Conservation (phyloP, 2,888 invertebrate genomes). For the Drosophila borborema region DNA sequence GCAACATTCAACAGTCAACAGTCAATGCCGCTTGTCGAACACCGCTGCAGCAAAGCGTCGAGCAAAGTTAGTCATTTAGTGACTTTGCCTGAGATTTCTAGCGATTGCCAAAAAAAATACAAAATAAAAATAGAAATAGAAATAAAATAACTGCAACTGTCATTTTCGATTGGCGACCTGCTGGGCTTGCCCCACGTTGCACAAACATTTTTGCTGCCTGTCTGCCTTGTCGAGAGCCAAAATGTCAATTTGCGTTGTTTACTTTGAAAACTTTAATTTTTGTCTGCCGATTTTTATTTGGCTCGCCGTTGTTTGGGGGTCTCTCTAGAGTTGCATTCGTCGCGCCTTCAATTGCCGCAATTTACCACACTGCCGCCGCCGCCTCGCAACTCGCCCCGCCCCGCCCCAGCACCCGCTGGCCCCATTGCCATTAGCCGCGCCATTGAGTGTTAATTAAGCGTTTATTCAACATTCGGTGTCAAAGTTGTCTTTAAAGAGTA, state of each 20-base stretch:
- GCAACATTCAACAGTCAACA: slow-evolving; percentile 50
- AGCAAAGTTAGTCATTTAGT: slow-evolving; percentile 72
- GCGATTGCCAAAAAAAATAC: slow-evolving; percentile 47
- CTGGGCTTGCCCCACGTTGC: slow-evolving; percentile 73
- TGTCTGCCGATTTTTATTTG: slow-evolving; percentile 47
- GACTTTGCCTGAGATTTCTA: slow-evolving; percentile 53
- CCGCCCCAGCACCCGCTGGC: slow-evolving; percentile 3
- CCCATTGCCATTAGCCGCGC: slow-evolving; percentile 59
- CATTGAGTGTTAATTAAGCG: slow-evolving; percentile 81
- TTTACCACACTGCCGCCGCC: slow-evolving; percentile 39
- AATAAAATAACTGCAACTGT: slow-evolving; percentile 79
- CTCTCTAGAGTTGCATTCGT: slow-evolving; percentile 74
- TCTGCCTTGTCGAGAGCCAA: slow-evolving; percentile 68
- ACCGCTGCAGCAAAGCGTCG: slow-evolving; percentile 49
- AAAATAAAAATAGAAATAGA: slow-evolving; percentile 27
- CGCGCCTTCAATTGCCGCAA: slow-evolving; percentile 78
- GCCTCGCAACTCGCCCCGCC: neutral
- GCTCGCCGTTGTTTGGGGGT: slow-evolving; percentile 9
- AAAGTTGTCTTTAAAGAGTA: slow-evolving; percentile 76
- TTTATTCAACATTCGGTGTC: slow-evolving; percentile 78
- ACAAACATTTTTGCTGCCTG: slow-evolving; percentile 54
- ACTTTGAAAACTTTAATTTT: slow-evolving; percentile 76
- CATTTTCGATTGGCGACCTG: slow-evolving; percentile 80
- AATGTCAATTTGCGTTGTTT: slow-evolving; percentile 80
- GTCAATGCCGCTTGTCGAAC: slow-evolving; percentile 62